These are phyloP conservation scores for Mastigias papua DNA, from an alignment of 30 jellyfish, hydroid and myxozoan genomes.

Conservation along the genomic window DNA sequence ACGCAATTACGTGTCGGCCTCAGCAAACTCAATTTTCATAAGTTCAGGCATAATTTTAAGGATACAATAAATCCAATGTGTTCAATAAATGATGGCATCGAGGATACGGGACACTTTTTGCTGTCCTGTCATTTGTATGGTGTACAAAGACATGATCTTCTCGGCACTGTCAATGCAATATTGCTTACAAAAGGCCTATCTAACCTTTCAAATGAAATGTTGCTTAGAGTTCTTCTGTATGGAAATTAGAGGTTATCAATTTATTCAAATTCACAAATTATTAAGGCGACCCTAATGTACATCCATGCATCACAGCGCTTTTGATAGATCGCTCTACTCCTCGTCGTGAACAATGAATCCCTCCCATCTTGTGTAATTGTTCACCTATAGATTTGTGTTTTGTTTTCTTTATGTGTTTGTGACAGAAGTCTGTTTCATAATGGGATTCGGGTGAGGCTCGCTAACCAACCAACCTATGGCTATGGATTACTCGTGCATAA, in stretches of 20 bases:
- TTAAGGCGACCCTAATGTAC: slow-evolving; percentile 19
- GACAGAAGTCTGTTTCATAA: not conserved
- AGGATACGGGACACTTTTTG: slow-evolving; percentile 27
- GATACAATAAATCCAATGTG: slow-evolving; percentile 39
- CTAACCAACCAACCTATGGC: too few relatives aligned
- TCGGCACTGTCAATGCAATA: slow-evolving; percentile 35
- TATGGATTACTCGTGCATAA: not conserved
- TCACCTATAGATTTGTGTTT: not conserved
- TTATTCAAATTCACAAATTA: slow-evolving; percentile 15
- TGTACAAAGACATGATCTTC: slow-evolving; percentile 30
- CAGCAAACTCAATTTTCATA: slow-evolving; percentile 22
- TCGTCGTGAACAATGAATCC: not conserved
- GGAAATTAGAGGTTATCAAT: slow-evolving; percentile 33
- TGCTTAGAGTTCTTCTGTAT: slow-evolving; percentile 9
- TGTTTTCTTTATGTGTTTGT: not conserved
- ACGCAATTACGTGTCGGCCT: slow-evolving; percentile 43
- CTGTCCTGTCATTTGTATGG: slow-evolving; percentile 38
- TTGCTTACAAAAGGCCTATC: slow-evolving; percentile 15
- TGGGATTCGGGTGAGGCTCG: not conserved
- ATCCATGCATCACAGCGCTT: slow-evolving; percentile 35
- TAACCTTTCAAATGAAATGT: slow-evolving; percentile 29
- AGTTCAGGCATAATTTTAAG: slow-evolving; percentile 20
- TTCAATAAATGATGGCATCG: slow-evolving; percentile 17
- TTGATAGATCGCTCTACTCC: slow-evolving; percentile 7
- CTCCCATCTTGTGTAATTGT: slow-evolving; percentile 1